phyloP scores from a whole-genome alignment of 2,797 vertebrate genomes.

The Merluccius polli region DNA sequence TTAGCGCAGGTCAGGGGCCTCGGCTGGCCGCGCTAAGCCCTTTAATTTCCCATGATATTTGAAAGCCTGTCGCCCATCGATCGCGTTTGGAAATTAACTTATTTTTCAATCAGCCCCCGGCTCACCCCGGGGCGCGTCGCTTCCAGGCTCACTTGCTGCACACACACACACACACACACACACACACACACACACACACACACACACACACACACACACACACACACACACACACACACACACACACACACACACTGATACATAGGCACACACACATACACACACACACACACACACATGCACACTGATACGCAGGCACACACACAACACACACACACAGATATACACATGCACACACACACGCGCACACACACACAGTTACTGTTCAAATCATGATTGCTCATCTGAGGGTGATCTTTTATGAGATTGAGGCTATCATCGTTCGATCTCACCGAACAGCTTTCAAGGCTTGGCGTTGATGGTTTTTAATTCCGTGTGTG shows the following conservation, averaged over 20 bases:
- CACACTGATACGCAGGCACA: neutral
- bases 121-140: conserved; percentile 80
- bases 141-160: conserved; percentile 18
- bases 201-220: conserved; percentile 23
- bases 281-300: neutral
- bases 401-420: conserved; percentile 84
- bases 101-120: conserved; percentile 99
- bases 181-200: conserved; percentile 9
- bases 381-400: conserved; percentile 86
- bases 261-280: neutral
- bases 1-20: conserved; percentile 88
- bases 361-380: conserved; percentile 67
- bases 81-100: conserved; percentile 98
- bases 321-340: no score
- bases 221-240: conserved; percentile 8
- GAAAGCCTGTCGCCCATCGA: conserved; percentile 95
- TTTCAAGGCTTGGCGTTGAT: conserved; percentile 67
- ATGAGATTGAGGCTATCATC: conserved; percentile 74
- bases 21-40: conserved; percentile 72
- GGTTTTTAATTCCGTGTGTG: conserved; percentile 68
- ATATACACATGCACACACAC: neutral
- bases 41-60: conserved; percentile 99
- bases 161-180: conserved; percentile 11
- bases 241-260: no score
- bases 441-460: conserved; percentile 68